Conservation (phyloP, 2,113 vertebrate genomes). For the Paradoxurus hermaphroditus region DNA sequence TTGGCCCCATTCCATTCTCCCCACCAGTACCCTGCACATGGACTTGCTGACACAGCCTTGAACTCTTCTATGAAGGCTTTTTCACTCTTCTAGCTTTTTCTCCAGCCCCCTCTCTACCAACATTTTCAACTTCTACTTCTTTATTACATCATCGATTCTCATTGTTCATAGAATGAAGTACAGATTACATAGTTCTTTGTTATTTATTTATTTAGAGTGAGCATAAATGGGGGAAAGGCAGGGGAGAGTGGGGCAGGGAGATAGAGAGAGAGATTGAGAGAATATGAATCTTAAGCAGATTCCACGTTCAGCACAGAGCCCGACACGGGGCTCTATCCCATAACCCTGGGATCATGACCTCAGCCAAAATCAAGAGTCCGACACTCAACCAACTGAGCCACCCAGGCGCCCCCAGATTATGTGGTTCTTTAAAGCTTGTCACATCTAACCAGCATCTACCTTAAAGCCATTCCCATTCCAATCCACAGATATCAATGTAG, state of each 20-base stretch:
- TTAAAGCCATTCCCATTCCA: not conserved
- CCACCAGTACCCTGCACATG: not conserved
- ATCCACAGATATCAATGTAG: not conserved
- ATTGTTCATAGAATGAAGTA: not conserved
- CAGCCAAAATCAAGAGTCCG: too few species aligned
- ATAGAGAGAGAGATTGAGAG: too few species aligned
- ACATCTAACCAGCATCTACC: not conserved
- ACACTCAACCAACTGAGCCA: too few species aligned
- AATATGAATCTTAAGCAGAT: too few species aligned
- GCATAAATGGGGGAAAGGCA: too few species aligned
- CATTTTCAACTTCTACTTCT: not conserved
- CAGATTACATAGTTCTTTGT: not conserved
- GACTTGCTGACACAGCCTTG: not conserved
- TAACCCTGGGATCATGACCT: too few species aligned
- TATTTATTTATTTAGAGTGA: too few species aligned
- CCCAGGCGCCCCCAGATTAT: not conserved
- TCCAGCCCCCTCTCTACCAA: not conserved
- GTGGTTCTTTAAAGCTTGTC: not conserved
- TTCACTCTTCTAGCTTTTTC: not conserved
- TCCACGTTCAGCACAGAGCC: too few species aligned
- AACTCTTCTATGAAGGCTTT: not conserved
- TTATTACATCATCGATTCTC: not conserved
- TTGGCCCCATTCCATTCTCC: not conserved
- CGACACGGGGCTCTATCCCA: too few species aligned
- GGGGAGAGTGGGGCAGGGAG: too few species aligned